Conservation (phyloP, 2,888 invertebrate species). For the Scaeva pyrastri region DNA sequence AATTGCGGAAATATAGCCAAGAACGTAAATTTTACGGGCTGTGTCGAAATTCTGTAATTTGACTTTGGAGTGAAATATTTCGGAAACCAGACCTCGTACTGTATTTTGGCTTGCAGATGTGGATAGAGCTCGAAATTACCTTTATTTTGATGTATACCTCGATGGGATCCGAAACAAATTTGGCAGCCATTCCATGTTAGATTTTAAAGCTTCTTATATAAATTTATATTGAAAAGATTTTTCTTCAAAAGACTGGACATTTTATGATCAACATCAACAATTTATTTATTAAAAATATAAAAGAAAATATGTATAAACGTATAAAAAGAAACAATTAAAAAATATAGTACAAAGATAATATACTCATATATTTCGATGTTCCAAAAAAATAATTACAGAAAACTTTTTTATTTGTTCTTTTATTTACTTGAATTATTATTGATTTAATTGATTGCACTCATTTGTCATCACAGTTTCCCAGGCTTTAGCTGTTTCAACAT, state of each 20-base stretch:
- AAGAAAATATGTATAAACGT: not conserved
- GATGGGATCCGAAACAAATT: too few relatives aligned
- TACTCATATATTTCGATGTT: not conserved
- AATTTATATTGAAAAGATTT: too few relatives aligned
- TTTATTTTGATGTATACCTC: too few relatives aligned
- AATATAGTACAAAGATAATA: not conserved
- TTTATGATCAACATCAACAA: conserved; percentile 21
- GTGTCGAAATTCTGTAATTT: too few relatives aligned
- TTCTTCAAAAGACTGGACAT: not conserved
- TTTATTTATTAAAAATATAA: conserved; percentile 35
- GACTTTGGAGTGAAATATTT: too few relatives aligned
- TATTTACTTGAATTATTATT: conserved; percentile 25
- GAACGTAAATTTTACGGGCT: too few relatives aligned
- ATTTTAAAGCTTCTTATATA: too few relatives aligned
- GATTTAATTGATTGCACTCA: conserved; percentile 75
- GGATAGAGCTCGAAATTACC: too few relatives aligned
- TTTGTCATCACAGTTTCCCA: conserved; percentile 77
- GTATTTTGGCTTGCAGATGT: too few relatives aligned
- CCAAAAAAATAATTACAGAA: not conserved
- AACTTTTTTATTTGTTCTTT: not conserved
- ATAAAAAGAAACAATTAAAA: conserved; percentile 5
- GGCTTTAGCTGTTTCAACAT: conserved; percentile 70
- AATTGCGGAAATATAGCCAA: too few relatives aligned
- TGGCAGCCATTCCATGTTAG: too few relatives aligned
- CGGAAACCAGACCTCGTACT: too few relatives aligned